phyloP scores from a whole-genome alignment of 2,888 invertebrate species.

The Thecocarcelia acutangulata region DNA sequence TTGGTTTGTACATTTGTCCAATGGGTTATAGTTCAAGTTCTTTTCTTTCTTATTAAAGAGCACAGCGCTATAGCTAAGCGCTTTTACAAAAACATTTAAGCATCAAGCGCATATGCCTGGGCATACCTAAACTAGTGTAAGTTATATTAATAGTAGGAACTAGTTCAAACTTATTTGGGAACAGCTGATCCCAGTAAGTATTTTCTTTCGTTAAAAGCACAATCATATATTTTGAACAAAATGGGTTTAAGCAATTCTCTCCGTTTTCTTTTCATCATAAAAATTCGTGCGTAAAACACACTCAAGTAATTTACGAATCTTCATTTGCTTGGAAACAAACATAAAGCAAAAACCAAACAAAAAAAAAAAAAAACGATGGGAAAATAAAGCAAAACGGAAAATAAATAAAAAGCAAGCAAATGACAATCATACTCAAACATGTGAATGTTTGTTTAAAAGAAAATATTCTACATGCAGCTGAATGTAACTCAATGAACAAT shows the following conservation, averaged over 20 bases:
- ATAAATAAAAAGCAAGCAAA: neutral
- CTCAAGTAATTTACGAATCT: constrained; percentile 62
- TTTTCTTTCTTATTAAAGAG: too few species aligned
- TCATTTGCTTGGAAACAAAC: constrained; percentile 54
- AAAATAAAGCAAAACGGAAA: neutral
- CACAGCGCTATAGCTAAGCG: too few species aligned
- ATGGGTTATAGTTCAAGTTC: too few species aligned
- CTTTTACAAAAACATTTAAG: too few species aligned
- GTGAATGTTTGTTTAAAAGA: neutral
- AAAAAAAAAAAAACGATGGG: neutral
- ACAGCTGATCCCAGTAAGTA: neutral
- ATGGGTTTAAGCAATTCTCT: constrained; percentile 55
- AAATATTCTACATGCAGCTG: neutral
- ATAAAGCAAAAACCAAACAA: neutral
- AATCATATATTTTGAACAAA: constrained; percentile 52
- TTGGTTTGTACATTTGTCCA: too few species aligned
- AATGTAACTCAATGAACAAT: constrained; percentile 16
- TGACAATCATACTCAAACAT: constrained; percentile 7
- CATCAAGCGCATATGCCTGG: too few species aligned
- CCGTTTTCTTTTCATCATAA: constrained; percentile 61
- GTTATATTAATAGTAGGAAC: too few species aligned
- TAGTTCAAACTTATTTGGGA: neutral
- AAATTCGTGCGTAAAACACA: constrained; percentile 66
- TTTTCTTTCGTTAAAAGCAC: constrained; percentile 36
- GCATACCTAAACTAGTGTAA: too few species aligned